Evolutionary conservation across 2,888 invertebrate species (phyloP).

Genomic region (Sisyra nigra): DNA sequence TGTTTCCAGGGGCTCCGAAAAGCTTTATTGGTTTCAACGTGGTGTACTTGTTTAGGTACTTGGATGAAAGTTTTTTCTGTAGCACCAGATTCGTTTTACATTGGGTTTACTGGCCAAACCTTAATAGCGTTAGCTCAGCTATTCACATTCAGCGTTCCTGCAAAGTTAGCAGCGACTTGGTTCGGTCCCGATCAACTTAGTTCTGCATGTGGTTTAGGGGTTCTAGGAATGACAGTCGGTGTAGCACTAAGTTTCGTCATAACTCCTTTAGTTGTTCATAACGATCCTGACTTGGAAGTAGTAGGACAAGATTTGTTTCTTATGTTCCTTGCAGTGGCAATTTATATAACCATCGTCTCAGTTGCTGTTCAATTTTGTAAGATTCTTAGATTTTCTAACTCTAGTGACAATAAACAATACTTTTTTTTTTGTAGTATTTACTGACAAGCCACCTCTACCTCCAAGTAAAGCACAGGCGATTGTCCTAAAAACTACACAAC

Average conservation of each 20-base stretch:
- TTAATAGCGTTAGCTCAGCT: conserved; percentile 39
- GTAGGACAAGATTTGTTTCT: conserved; percentile 26
- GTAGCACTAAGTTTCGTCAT: conserved; percentile 52
- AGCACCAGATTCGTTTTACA: conserved; percentile 37
- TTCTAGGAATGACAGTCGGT: conserved; percentile 59
- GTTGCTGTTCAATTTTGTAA: too few relatives aligned
- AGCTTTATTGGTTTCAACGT: conserved; percentile 32
- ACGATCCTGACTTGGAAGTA: conserved; percentile 17
- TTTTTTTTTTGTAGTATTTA: conserved; percentile 40
- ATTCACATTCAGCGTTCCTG: conserved; percentile 48
- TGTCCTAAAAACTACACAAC: background rate
- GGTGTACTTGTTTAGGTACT: conserved; percentile 39
- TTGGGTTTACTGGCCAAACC: conserved; percentile 43
- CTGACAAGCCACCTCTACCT: conserved; percentile 34
- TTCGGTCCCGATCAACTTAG: conserved; percentile 44
- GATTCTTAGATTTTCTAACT: too few relatives aligned
- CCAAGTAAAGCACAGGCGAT: conserved; percentile 36
- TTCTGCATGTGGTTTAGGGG: conserved; percentile 52
- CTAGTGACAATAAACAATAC: too few relatives aligned
- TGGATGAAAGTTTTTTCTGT: conserved; percentile 43
- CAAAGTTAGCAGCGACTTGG: conserved; percentile 52
- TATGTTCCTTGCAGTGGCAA: conserved; percentile 39
- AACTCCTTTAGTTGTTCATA: conserved; percentile 30
- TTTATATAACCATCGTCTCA: conserved; percentile 30
- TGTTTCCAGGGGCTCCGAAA: conserved; percentile 32